phyloP scores from a whole-genome alignment of 2,113 vertebrate species.

The Pavo muticus region DNA sequence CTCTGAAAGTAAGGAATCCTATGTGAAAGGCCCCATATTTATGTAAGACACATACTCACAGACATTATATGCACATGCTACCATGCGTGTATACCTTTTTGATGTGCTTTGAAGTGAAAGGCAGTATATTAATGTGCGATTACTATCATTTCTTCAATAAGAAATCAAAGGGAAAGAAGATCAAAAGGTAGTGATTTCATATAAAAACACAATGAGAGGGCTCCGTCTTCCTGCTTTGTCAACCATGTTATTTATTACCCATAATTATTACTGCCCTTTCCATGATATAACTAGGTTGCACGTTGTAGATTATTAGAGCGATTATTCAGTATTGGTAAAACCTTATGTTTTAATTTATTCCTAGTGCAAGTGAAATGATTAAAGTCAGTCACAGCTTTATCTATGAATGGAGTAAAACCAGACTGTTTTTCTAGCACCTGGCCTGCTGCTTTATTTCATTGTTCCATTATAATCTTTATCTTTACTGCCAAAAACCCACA shows the following conservation, averaged over 20 bases:
- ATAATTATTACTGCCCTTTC: conserved; percentile 6
- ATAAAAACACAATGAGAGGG: conserved; percentile 12
- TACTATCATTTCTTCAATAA: conserved; percentile 26
- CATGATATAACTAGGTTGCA: background rate
- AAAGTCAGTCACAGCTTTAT: conserved; percentile 13
- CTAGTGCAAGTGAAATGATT: background rate
- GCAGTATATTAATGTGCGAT: conserved; percentile 38
- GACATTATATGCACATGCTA: background rate
- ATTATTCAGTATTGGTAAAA: conserved; percentile 20
- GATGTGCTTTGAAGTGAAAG: conserved; percentile 24
- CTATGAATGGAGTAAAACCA: background rate
- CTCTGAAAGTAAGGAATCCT: background rate
- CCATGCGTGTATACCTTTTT: background rate
- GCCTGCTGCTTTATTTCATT: conserved; percentile 30
- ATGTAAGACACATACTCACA: background rate
- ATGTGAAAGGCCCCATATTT: background rate
- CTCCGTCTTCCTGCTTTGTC: conserved; percentile 10
- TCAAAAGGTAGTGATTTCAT: conserved; percentile 26
- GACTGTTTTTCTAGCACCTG: background rate
- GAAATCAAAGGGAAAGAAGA: conserved; percentile 28
- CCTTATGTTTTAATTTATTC: conserved; percentile 30
- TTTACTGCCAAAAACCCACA: background rate
- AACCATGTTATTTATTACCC: conserved; percentile 45
- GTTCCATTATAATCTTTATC: background rate
- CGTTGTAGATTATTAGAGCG: background rate